These are phyloP conservation scores for Petroica traversi DNA, from an alignment of 2,113 vertebrate genomes.

Conservation along the genomic window DNA sequence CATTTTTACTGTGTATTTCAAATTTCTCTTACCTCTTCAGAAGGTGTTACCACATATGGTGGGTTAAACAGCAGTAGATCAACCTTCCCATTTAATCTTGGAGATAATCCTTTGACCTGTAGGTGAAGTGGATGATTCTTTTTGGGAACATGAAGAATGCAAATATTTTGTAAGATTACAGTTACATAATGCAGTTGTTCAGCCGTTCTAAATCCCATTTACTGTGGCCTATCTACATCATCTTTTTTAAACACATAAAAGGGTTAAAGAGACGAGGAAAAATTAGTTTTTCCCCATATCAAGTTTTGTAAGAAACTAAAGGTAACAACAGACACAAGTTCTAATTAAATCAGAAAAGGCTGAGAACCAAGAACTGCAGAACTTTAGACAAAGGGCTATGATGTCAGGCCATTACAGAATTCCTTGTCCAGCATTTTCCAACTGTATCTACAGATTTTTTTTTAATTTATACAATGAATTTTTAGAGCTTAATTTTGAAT, in stretches of 20 bases:
- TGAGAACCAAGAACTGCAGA: background rate
- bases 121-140: background rate
- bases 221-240: background rate
- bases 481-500: background rate
- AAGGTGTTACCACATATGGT: conserved; percentile 91
- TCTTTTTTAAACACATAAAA: background rate
- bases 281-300: background rate
- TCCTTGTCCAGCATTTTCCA: background rate
- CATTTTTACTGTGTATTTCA: background rate
- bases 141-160: background rate
- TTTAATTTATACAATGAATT: background rate
- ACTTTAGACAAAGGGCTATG: background rate
- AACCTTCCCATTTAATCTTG: conserved; percentile 84
- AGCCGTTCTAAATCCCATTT: background rate
- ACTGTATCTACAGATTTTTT: background rate
- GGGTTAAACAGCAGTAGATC: conserved; percentile 95
- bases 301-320: background rate
- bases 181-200: background rate
- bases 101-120: conserved; percentile 82
- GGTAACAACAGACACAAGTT: background rate
- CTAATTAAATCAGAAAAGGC: background rate
- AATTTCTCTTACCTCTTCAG: conserved; percentile 84
- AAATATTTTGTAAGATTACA: background rate
- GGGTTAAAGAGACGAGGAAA: background rate
- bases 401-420: background rate